phyloP scores from a whole-genome alignment of 2,888 invertebrate species.

The Rhamnusium bicolor region DNA sequence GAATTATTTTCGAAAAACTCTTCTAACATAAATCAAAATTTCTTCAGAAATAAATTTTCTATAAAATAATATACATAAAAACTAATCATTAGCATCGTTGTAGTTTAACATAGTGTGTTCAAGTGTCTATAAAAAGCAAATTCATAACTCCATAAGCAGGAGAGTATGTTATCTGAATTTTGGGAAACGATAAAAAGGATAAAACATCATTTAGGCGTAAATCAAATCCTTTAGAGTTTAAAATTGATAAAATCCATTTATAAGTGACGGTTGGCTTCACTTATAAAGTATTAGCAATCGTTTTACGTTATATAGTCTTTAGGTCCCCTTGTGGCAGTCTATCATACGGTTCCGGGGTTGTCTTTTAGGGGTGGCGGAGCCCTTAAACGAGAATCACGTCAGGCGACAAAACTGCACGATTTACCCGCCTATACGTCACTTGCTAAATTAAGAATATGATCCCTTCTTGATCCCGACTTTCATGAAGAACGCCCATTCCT shows the following conservation, averaged over 20 bases:
- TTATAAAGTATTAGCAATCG: slow-evolving; percentile 71
- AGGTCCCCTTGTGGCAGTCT: slow-evolving; percentile 66
- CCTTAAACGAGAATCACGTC: slow-evolving; percentile 65
- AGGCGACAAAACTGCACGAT: slow-evolving; percentile 68
- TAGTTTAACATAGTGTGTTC: no score
- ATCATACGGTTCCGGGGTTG: slow-evolving; percentile 63
- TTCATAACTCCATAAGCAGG: not conserved
- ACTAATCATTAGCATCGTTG: no score
- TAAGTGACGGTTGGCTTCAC: slow-evolving; percentile 71
- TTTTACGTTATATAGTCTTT: slow-evolving; percentile 68
- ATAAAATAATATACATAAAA: no score
- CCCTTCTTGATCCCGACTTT: slow-evolving; percentile 48
- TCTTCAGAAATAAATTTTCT: no score
- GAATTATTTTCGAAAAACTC: no score
- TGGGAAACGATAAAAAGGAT: slow-evolving; percentile 51
- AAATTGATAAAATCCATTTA: slow-evolving; percentile 73
- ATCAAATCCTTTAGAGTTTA: slow-evolving; percentile 66
- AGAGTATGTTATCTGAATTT: slow-evolving; percentile 38
- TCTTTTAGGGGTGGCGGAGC: slow-evolving; percentile 42
- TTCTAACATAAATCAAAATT: no score
- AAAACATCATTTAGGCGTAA: slow-evolving; percentile 62
- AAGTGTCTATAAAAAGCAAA: slow-evolving; percentile 11
- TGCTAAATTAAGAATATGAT: slow-evolving; percentile 70
- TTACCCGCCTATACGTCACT: slow-evolving; percentile 67
- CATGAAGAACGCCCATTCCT: slow-evolving; percentile 55